Base-by-base conservation (phyloP, 2,113 vertebrate species). In the Clinocottus analis region DNA sequence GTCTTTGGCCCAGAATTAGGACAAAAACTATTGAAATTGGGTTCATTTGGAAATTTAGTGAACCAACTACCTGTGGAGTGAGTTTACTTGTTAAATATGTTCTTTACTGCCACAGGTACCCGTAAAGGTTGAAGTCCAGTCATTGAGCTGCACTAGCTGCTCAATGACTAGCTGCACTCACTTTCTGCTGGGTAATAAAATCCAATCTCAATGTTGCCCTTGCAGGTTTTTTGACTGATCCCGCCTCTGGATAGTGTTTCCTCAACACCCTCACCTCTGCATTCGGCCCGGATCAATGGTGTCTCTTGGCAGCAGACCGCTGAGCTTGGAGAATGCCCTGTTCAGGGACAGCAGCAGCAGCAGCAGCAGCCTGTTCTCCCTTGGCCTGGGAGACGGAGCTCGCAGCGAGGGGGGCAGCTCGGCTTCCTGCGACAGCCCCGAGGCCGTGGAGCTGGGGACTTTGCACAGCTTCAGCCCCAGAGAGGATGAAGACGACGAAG, bases 261-360 rank as follows among this genome's bases (percentile, higher is more conserved):
- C 61, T 79, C 64, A 6, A 39, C 81, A 31, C 65, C 85, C 81
- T 79, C n/a, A 37, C 72, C 0, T 29, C 86, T 73, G 72, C n/a
- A 23, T 51, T 45, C 5, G 80, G 78, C 84, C n/a, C 78, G 89
- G 89, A 94, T 94, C 93, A 93, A 96, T 97, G 96, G 95, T 97
- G 91, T 96, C 96, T 85, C 88, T 96, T 90, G 95, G 93, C 76
- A 94, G 94, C 91, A 90, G 94, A 95, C 90, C 92, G 61, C 89
- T 93, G 91, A 87, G 86, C 60, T 23, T 92, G 91, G 91, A 90
- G 70, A 92, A 91, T 80, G 95, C 94, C 72, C 75, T 93, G 37
- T 91, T 93, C 61, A 87, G 86, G 84, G 93, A 94, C 80, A 80
- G 87, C 80, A 77, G 53, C 31, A 31, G 31, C 80, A 80, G 86